These are phyloP conservation scores for Amia ocellicauda DNA, from an alignment of 2,113 vertebrate genomes.

Conservation along the genomic window DNA sequence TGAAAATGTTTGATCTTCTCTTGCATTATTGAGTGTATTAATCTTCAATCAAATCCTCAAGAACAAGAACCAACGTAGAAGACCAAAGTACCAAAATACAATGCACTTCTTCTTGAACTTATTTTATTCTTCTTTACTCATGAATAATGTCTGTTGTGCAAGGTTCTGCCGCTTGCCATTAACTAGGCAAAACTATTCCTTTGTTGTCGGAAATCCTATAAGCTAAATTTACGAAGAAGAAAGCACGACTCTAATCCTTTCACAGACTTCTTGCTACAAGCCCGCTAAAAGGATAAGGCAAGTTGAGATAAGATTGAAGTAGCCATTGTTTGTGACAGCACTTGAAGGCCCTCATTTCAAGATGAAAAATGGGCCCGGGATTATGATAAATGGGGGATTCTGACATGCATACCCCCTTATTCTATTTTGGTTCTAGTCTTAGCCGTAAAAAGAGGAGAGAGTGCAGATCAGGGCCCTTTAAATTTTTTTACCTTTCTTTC, in stretches of 20 bases:
- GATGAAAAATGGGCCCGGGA: conserved; percentile 72
- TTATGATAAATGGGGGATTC: conserved; percentile 78
- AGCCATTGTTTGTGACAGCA: conserved; percentile 70
- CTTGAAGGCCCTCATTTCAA: conserved; percentile 71
- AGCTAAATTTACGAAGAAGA: conserved; percentile 40
- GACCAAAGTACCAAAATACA: background rate
- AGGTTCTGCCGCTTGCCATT: conserved; percentile 29
- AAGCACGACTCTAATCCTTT: conserved; percentile 57
- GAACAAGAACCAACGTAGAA: too few relatives aligned
- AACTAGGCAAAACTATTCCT: conserved; percentile 34
- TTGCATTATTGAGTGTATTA: too few relatives aligned
- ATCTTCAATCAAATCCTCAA: too few relatives aligned
- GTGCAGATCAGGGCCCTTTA: conserved; percentile 57
- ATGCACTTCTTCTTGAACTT: background rate
- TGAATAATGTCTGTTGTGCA: conserved; percentile 30
- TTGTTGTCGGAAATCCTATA: conserved; percentile 43
- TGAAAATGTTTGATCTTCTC: too few relatives aligned
- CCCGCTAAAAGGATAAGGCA: conserved; percentile 47
- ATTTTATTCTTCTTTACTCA: conserved; percentile 24
- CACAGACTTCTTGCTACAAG: conserved; percentile 37
- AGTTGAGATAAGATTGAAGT: conserved; percentile 67
- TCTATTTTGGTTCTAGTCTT: conserved; percentile 62
- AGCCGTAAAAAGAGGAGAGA: conserved; percentile 53
- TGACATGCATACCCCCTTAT: conserved; percentile 74
- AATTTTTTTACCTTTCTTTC: conserved; percentile 70